Base-by-base conservation (phyloP, 2,113 vertebrate species). In the Carlito syrichta region DNA sequence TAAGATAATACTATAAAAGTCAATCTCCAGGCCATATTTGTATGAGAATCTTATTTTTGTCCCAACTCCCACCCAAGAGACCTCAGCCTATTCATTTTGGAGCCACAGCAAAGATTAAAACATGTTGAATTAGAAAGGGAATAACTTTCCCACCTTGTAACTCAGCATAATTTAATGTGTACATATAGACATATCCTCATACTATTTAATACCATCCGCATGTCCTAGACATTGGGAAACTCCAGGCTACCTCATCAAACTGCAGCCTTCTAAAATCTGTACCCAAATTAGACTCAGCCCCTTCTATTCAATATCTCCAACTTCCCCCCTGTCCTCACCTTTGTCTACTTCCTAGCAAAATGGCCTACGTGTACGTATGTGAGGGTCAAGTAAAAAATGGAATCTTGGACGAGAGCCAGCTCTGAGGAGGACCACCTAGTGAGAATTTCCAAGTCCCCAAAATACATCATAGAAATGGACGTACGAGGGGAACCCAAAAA, bases 341-440 rank as follows among this genome's bases (percentile, higher is more conserved):
- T 68, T 52, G n/a, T 54, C 25, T 68, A 25, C 13, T 82, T 82
- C 48, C 77, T 30, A 56, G 63, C 13, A 63, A 54, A 56, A 27
- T 56, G 12, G 17, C 20, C 82, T 30, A 11, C 43, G 40, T 25
- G 68, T 2, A 2, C 25, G 5, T 7, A 60, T 0, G 2, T 2
- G 12, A n/a, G 27, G 8, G 0, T 8, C 48, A 48, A 5, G 20
- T 11, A 6, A 79, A 83, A 78, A 22, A 48, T 45, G 30, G 54
- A 87, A 63, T 77, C 38, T 52, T 76, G 43, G 5, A 30, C 56
- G 85, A 58, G 8, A 73, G 69, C 30, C 20, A 69, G 13, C 27
- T 69, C 62, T 13, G 9, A 79, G 9, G 14, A 86, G 22, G 63
- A 54, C 16, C 8, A 40, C 20, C 52, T 62, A 4, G 20, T 5